Conservation (phyloP, 2,888 invertebrate genomes). For the Limnephilus marmoratus region DNA sequence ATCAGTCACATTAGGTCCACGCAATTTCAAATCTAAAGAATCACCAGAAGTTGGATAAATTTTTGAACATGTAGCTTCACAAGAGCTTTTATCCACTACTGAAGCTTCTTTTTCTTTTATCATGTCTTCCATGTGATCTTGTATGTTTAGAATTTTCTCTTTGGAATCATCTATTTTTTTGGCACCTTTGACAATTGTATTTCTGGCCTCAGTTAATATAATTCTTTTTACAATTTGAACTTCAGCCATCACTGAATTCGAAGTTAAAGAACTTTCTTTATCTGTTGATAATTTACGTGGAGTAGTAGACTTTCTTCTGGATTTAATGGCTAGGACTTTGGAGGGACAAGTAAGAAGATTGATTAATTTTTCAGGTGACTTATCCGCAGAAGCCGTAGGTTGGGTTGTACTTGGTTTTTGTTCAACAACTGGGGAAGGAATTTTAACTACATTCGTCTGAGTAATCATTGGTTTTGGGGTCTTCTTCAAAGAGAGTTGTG, state of each 20-base stretch:
- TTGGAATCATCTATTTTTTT: background rate
- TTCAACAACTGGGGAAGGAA: conserved; percentile 21
- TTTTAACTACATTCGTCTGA: background rate
- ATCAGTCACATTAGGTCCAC: background rate
- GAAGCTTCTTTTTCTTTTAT: background rate
- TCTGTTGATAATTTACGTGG: conserved; percentile 71
- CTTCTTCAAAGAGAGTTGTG: conserved; percentile 26
- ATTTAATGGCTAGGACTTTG: conserved; percentile 68
- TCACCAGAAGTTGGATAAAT: background rate
- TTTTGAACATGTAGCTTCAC: background rate
- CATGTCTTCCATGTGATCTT: background rate
- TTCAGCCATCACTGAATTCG: background rate
- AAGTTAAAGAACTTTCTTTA: background rate
- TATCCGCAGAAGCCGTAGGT: background rate
- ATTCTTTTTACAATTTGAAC: background rate
- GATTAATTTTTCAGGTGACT: background rate
- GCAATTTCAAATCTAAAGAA: background rate
- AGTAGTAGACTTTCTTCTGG: conserved; percentile 75
- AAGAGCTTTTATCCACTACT: background rate
- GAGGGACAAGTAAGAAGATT: background rate
- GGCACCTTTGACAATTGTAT: background rate
- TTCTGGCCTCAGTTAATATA: background rate
- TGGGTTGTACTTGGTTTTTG: background rate
- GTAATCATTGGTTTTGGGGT: background rate
- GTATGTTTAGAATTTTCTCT: background rate